phyloP scores from a whole-genome alignment of 2,113 vertebrate species.

The Ophthalmolycus amberensis region DNA sequence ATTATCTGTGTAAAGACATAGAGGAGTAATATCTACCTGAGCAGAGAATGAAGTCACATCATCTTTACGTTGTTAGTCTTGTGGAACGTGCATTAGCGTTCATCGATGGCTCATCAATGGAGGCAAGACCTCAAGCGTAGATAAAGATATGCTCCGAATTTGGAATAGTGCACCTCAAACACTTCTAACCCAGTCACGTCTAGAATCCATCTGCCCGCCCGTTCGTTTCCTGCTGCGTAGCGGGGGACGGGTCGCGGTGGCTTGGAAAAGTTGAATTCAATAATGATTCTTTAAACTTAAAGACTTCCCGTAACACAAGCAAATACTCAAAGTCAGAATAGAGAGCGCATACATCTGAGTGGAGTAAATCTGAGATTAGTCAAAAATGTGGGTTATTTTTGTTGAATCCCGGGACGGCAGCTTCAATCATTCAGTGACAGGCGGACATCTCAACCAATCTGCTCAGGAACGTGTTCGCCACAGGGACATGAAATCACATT shows the following conservation, averaged over 20 bases:
- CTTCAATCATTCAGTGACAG: not conserved
- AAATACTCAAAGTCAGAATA: not conserved
- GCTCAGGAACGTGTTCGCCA: not conserved
- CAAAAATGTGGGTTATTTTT: not conserved
- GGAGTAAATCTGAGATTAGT: not conserved
- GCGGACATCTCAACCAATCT: not conserved
- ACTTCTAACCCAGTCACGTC: no score
- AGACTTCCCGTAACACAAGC: not conserved
- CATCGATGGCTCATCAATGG: no score
- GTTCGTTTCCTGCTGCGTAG: not conserved
- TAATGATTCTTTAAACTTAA: not conserved
- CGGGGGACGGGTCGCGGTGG: no score
- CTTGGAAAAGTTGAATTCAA: not conserved
- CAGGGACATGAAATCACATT: constrained; percentile 21
- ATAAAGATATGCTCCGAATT: no score
- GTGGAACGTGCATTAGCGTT: no score
- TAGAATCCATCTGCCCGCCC: not conserved
- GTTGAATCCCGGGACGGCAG: not conserved
- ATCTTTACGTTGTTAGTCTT: no score
- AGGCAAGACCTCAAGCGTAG: no score
- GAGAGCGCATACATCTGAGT: not conserved
- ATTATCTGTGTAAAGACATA: not conserved
- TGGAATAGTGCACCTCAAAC: no score
- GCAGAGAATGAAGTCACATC: no score
- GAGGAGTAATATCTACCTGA: no score